A percentile compares a stretch with the other conserved stretches of the same genome.
Conservation (phyloP, 2,888 invertebrate species). For the Brachylomia viminalis region DNA sequence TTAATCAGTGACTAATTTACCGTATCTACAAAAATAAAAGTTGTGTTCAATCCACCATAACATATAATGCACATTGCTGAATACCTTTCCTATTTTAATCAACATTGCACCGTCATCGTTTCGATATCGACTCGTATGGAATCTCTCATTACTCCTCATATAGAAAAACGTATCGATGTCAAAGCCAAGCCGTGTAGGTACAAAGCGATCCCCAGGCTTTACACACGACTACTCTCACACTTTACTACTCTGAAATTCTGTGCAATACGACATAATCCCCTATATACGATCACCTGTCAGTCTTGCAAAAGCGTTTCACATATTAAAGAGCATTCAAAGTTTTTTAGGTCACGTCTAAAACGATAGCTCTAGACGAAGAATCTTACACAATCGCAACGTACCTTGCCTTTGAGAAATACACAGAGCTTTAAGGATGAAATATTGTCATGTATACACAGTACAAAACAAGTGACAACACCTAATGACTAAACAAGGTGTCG, state of each 20-base stretch:
- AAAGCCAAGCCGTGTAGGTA: conserved; percentile 17
- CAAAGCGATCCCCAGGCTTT: not conserved
- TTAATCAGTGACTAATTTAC: not conserved
- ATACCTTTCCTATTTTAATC: not conserved
- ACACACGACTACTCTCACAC: not conserved
- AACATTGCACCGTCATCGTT: not conserved
- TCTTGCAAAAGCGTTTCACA: not conserved
- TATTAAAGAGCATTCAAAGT: conserved; percentile 10
- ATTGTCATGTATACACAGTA: not conserved
- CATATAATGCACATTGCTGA: not conserved
- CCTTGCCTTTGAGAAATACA: not conserved
- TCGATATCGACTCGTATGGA: not conserved
- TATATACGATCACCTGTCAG: conserved; percentile 1
- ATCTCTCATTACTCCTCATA: conserved; percentile 24
- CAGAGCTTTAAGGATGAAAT: not conserved
- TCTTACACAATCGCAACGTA: not conserved
- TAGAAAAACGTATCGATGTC: conserved; percentile 13
- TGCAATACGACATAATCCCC: conserved; percentile 14
- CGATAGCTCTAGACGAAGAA: not conserved
- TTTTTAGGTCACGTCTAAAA: not conserved
- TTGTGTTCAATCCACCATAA: no score
- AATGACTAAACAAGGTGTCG: no score
- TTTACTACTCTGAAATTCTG: conserved; percentile 5
- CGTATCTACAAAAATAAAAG: not conserved
- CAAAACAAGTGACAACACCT: not conserved